These are phyloP conservation scores for Myotis daubentonii DNA, from an alignment of 2,797 vertebrate species.

Conservation along the genomic window DNA sequence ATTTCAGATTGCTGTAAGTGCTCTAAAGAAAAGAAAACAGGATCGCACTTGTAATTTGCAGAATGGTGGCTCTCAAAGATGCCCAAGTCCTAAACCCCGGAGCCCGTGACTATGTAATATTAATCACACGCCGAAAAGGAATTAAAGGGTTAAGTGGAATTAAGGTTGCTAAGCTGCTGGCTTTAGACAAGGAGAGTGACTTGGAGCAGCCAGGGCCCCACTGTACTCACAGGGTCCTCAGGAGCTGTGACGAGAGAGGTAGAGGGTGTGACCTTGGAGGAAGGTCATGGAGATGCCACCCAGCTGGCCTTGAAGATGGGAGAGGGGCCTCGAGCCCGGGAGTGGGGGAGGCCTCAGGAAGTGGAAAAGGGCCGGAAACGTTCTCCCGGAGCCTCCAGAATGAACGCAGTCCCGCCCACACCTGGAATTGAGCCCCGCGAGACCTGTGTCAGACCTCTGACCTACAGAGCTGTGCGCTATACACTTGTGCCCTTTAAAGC, in stretches of 20 bases:
- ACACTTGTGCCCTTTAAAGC: not conserved
- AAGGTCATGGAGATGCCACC: accelerated
- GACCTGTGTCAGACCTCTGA: accelerated
- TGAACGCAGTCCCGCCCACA: not conserved
- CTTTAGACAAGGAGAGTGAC: not conserved
- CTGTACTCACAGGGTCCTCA: not conserved
- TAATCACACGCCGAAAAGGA: not conserved
- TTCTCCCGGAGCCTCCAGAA: not conserved
- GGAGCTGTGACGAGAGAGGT: not conserved
- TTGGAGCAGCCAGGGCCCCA: not conserved
- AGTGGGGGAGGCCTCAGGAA: not conserved
- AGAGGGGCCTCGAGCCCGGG: no score
- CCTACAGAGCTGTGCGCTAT: not conserved
- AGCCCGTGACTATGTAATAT: not conserved
- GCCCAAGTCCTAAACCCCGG: not conserved
- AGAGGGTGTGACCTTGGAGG: not conserved
- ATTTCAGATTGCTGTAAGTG: not conserved
- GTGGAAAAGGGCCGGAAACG: no score
- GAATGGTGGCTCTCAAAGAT: not conserved
- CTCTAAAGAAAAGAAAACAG: not conserved
- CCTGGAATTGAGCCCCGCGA: not conserved
- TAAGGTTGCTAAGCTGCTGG: not conserved
- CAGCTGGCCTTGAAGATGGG: not conserved
- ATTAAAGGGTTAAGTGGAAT: not conserved
- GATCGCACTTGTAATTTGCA: not conserved